Percentiles rank a stretch among this genome's conserved stretches.
Conservation (phyloP, 2,797 vertebrate species). For the Rhinella marina region DNA sequence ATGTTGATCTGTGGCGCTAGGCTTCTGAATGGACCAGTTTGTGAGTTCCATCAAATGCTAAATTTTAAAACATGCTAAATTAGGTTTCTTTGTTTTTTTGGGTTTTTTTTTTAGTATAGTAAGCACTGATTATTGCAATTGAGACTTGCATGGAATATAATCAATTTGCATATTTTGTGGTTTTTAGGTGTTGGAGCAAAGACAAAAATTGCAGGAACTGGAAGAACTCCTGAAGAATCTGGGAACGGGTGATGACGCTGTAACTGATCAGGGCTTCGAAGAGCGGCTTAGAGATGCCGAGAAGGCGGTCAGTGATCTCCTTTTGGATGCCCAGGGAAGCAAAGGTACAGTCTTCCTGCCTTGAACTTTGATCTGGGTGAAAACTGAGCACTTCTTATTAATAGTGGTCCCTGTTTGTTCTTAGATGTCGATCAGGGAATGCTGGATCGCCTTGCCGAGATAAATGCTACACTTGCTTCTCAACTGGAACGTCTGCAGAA, state of each 20-base stretch:
- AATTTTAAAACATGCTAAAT: not conserved
- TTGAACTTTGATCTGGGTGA: not conserved
- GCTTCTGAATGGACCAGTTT: not conserved
- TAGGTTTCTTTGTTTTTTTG: too few relatives aligned
- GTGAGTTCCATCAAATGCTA: not conserved
- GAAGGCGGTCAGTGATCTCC: slow-evolving; percentile 84
- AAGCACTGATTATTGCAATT: not conserved
- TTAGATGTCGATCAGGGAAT: slow-evolving; percentile 89
- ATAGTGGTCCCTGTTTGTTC: not conserved
- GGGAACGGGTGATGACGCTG: slow-evolving; percentile 81
- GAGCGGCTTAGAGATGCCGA: slow-evolving; percentile 91
- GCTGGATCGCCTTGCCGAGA: slow-evolving; percentile 85
- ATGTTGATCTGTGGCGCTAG: not conserved
- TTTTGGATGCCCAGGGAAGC: slow-evolving; percentile 87
- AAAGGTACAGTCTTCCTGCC: slow-evolving; percentile 79
- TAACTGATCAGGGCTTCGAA: slow-evolving; percentile 92
- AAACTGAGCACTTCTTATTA: not conserved
- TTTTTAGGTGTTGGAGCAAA: slow-evolving; percentile 88
- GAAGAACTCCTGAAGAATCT: slow-evolving; percentile 90
- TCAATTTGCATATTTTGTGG: not conserved
- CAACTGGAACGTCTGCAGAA: slow-evolving; percentile 91
- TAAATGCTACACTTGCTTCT: slow-evolving; percentile 86
- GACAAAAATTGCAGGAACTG: slow-evolving; percentile 87
- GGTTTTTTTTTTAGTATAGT: not conserved
- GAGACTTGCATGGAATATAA: not conserved